A percentile compares a stretch with the other conserved stretches of the same genome.
phyloP scores from a whole-genome alignment of 2,113 vertebrate species.

The Eurypyga helias region DNA sequence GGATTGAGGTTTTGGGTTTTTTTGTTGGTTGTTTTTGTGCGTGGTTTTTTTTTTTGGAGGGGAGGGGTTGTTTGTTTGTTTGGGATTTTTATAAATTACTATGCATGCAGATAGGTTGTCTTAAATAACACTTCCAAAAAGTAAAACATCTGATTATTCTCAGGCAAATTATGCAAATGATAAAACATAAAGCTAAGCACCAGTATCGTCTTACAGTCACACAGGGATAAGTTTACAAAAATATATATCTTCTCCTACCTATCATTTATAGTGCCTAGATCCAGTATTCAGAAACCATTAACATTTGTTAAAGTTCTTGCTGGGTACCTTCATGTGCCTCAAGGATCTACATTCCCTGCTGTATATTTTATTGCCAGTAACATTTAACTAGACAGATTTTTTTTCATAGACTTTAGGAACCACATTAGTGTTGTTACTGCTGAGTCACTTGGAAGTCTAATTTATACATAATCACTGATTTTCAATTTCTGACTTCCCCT shows the following conservation, averaged over 20 bases:
- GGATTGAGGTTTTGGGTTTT: not conserved
- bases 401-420: not conserved
- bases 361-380: not conserved
- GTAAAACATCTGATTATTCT: not conserved
- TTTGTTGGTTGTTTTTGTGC: no score
- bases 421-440: not conserved
- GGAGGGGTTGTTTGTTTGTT: no score
- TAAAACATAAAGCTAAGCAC: not conserved
- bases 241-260: not conserved
- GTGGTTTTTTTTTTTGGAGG: no score
- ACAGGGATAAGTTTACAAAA: not conserved
- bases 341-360: not conserved
- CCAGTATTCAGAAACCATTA: not conserved
- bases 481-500: not conserved
- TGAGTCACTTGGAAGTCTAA: not conserved
- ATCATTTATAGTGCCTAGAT: not conserved
- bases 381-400: not conserved
- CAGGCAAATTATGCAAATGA: not conserved
- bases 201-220: not conserved
- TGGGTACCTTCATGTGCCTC: not conserved
- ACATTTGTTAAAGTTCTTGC: not conserved
- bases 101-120: not conserved
- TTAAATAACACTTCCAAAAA: not conserved
- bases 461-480: not conserved
- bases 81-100: not conserved